phyloP scores from a whole-genome alignment of 2,797 vertebrate species.

The Vireo griseus region DNA sequence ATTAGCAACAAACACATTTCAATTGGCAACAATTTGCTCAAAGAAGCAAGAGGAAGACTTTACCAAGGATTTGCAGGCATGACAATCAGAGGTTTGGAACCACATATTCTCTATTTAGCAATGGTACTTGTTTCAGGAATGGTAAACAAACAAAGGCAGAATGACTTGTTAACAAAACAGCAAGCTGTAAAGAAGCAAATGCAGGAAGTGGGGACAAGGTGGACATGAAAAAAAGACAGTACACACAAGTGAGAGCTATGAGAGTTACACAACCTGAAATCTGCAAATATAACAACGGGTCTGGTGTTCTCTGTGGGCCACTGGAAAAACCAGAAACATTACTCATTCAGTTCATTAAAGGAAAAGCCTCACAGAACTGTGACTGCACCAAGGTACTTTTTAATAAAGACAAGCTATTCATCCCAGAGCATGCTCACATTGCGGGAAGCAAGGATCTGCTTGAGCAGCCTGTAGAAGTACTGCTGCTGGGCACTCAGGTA shows the following conservation, averaged over 20 bases:
- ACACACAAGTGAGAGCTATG: not conserved
- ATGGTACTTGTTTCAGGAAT: not conserved
- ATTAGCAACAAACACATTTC: not conserved
- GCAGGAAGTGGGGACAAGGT: not conserved
- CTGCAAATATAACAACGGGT: rapidly evolving
- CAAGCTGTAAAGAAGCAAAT: not conserved
- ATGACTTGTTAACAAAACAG: not conserved
- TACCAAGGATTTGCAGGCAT: not conserved
- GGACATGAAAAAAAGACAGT: not conserved
- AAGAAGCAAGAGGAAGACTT: not conserved
- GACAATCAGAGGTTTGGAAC: not conserved
- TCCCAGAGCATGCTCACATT: constrained; percentile 77
- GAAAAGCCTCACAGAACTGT: not conserved
- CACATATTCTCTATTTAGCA: not conserved
- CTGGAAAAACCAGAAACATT: not conserved
- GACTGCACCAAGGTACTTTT: not conserved
- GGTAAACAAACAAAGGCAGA: not conserved
- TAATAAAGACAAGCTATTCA: not conserved
- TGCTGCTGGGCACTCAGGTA: constrained; percentile 90
- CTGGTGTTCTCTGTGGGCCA: not conserved
- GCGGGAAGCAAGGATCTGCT: constrained; percentile 93
- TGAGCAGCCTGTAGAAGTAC: constrained; percentile 92
- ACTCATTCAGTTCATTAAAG: not conserved
- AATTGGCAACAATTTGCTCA: not conserved
- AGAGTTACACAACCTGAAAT: not conserved